A percentile compares a stretch with the other conserved stretches of the same genome.
Conservation (phyloP, 2,113 vertebrate species). For the Nyctibius bracteatus region DNA sequence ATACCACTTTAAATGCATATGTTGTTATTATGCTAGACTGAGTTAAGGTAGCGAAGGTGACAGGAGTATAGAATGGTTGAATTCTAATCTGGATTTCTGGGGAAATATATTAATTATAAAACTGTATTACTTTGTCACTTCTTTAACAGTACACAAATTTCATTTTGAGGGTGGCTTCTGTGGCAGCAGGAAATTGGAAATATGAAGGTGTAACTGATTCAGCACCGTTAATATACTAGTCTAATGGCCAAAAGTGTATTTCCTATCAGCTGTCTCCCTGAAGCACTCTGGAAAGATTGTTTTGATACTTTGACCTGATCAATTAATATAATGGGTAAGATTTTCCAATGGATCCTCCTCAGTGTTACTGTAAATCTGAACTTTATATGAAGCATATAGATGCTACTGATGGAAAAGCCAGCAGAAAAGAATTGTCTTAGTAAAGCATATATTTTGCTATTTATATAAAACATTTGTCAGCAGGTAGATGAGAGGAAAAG, state of each 20-base stretch:
- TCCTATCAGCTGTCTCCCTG: neutral
- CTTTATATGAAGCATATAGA: neutral
- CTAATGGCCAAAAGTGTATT: neutral
- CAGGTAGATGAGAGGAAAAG: neutral
- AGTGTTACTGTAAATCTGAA: neutral
- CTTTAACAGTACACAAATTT: neutral
- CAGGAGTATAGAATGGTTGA: neutral
- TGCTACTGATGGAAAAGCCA: neutral
- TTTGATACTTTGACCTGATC: neutral
- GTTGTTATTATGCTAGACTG: neutral
- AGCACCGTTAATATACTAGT: neutral
- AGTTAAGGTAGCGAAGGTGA: conserved; percentile 9
- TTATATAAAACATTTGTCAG: neutral
- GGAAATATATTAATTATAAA: neutral
- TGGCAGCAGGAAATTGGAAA: neutral
- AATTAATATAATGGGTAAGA: neutral
- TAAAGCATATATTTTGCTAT: neutral
- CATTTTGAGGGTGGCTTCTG: neutral
- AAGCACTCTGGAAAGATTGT: neutral
- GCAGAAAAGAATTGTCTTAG: neutral
- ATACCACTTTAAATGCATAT: conserved; percentile 26
- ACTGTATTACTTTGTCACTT: neutral
- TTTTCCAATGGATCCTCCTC: neutral
- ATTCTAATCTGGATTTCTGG: neutral
- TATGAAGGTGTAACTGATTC: neutral